Evolutionary conservation across 2,888 invertebrate species (phyloP).

Genomic region (Halictus quadricinctus): DNA sequence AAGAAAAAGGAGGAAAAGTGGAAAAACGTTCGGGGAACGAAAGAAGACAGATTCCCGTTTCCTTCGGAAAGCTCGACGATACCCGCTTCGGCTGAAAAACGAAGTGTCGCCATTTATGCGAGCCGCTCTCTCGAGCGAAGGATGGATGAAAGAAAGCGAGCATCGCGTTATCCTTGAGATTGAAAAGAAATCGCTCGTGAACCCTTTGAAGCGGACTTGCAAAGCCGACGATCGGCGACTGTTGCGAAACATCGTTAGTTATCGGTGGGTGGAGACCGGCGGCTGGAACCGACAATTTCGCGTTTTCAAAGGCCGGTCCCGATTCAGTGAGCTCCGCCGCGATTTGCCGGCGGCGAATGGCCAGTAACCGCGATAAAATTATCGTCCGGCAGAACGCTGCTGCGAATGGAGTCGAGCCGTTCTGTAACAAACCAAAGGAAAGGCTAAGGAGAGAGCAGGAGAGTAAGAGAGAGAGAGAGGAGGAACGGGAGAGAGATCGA

Average conservation of each 20-base stretch:
- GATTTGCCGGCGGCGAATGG: conserved; percentile 55
- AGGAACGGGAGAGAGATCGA: conserved; percentile 15
- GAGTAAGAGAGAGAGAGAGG: neutral
- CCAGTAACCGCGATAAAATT: conserved; percentile 63
- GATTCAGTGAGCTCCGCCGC: conserved; percentile 42
- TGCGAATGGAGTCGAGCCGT: conserved; percentile 36
- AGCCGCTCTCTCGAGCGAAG: neutral
- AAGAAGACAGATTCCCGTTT: conserved; percentile 6
- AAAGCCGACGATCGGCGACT: conserved; percentile 38
- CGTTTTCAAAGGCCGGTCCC: conserved; percentile 57
- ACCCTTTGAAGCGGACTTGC: conserved; percentile 41
- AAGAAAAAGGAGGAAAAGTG: neutral
- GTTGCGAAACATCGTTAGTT: conserved; percentile 58
- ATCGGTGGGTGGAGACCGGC: conserved; percentile 10
- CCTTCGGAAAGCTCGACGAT: conserved; percentile 3
- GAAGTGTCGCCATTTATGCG: conserved; percentile 18
- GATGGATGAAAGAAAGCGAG: neutral
- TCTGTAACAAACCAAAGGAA: conserved; percentile 17
- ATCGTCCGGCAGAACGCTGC: conserved; percentile 41
- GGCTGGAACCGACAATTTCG: conserved; percentile 50
- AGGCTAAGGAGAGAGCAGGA: conserved; percentile 1
- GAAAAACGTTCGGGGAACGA: too few relatives aligned
- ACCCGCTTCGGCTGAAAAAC: conserved; percentile 13
- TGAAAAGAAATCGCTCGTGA: conserved; percentile 44
- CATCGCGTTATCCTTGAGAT: conserved; percentile 49